Percentiles rank a stretch among this genome's conserved stretches.
These are phyloP conservation scores for Girardia tigrina DNA, from an alignment of 2,888 invertebrate genomes.

Conservation along the genomic window DNA sequence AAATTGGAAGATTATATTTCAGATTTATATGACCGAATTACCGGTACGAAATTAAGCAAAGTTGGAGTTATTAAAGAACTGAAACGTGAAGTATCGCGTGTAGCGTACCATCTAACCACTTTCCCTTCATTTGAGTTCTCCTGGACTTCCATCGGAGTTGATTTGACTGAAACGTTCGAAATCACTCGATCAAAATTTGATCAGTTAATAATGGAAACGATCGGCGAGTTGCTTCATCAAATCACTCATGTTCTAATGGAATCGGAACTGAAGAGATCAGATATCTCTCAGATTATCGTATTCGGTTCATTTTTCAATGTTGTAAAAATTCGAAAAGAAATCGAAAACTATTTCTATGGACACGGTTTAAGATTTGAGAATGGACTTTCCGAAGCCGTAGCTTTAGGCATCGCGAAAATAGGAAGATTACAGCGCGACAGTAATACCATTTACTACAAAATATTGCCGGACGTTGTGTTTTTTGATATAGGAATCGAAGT, in stretches of 20 bases:
- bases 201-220: not conserved
- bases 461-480: not conserved
- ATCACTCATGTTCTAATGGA: not conserved
- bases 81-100: not conserved
- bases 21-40: not conserved
- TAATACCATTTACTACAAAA: not conserved
- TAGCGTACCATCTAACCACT: not conserved
- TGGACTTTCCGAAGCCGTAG: not conserved
- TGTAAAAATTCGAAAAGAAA: not conserved
- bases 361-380: not conserved
- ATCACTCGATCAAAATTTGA: not conserved
- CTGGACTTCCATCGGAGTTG: not conserved
- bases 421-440: not conserved
- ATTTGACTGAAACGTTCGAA: not conserved
- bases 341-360: not conserved
- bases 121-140: not conserved
- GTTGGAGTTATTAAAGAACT: not conserved
- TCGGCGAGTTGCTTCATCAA: not conserved
- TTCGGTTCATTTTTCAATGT: not conserved
- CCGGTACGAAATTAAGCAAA: not conserved
- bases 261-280: not conserved
- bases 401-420: not conserved
- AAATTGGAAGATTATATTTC: not conserved
- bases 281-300: not conserved
- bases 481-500: not conserved